Conservation (phyloP, 2,113 vertebrate genomes). For the Rhineura floridana region DNA sequence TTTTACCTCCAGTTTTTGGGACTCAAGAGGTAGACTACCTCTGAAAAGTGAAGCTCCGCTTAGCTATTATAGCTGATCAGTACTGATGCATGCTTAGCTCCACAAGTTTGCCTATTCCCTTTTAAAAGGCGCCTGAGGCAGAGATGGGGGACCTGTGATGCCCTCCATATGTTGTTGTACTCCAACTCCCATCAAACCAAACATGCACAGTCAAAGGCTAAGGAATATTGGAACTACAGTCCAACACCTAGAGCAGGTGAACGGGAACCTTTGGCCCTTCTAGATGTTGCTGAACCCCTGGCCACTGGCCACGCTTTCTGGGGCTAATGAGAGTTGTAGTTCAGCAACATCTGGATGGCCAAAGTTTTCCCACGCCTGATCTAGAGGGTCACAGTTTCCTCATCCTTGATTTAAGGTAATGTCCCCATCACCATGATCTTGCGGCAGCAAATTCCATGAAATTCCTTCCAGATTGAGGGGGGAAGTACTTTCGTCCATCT, state of each 20-base stretch:
- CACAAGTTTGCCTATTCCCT: neutral
- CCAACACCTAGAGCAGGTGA: too few species aligned
- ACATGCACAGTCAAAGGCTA: neutral
- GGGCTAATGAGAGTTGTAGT: too few species aligned
- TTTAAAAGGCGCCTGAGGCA: neutral
- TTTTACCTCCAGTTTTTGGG: neutral
- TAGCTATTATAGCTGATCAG: neutral
- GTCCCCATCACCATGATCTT: neutral
- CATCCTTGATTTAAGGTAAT: neutral
- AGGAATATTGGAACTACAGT: neutral
- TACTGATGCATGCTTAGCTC: neutral
- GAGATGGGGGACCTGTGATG: neutral
- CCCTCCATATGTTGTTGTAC: neutral
- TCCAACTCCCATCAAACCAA: neutral
- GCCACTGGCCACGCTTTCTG: too few species aligned
- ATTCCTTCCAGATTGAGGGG: neutral
- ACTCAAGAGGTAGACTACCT: neutral
- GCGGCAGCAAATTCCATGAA: neutral
- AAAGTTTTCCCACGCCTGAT: too few species aligned
- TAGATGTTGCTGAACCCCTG: too few species aligned
- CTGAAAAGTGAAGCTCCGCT: too few species aligned
- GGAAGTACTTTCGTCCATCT: neutral
- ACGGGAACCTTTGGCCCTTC: too few species aligned
- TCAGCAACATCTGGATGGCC: too few species aligned
- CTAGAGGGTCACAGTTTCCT: neutral